Base-by-base conservation (phyloP, 2,113 vertebrate genomes). In the Aegithalos caudatus region DNA sequence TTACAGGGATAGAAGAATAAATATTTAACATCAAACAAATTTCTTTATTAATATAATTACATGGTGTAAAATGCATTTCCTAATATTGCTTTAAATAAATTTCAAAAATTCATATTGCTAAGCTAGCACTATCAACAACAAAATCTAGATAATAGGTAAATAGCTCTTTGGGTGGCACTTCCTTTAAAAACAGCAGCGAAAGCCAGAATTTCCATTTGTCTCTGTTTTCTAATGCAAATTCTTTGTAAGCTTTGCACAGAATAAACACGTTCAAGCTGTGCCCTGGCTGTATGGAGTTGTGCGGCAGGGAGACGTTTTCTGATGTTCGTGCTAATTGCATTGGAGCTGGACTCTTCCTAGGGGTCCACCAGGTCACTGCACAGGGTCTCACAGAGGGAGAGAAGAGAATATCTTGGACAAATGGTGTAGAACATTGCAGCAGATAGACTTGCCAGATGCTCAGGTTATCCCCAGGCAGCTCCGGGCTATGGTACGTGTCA, bases 11-110 rank as follows among this genome's bases (percentile, higher is more conserved):
- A 81, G 71, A 92, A 91, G 40, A 92, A 86, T 90, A 96, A 96
- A 97, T 97, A 97, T 96, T 97, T 96, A 94, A 94, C 86, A 71
- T 96, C 81, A 93, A 96, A 96, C 76, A 97, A 86, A 90, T 85
- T 86, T 88, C 69, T 93, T 95, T 92, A 90, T 95, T 97, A 94
- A 96, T 95, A 84, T 81, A 96, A 96, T 95, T 88, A 69, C 69
- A 76, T 80, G 57, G 67, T 95, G 31, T 60, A 89, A 94, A 94
- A 86, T 88, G 38, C 64, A 79, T 71, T 94, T 86, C 80, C 72
- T 69, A 82, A 78, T 92, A 83, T 79, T 91, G 35, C 90, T 95
- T 93, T 65, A 94, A 94, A 89, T 73, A 89, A 88, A 56, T 87
- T 87, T 88, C 82, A 7, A 82, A 83, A 96, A 93, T 81, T 81